Conservation (phyloP, 2,113 vertebrate species). For the Ptilonorhynchus violaceus region DNA sequence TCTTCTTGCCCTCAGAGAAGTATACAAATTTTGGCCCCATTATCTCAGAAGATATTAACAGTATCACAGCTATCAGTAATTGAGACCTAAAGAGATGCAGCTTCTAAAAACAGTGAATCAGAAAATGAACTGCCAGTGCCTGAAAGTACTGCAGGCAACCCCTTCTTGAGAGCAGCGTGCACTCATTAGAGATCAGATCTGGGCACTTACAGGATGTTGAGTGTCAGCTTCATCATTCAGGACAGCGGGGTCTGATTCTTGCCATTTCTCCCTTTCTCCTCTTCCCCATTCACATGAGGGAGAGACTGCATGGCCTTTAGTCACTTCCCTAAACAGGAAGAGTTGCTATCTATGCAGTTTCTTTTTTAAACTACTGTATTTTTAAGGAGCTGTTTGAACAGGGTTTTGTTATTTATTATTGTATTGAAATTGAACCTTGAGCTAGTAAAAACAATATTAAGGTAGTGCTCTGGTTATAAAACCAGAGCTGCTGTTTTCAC, state of each 20-base stretch:
- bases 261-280: not conserved
- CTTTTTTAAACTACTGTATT: slow-evolving; percentile 17
- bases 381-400: slow-evolving; percentile 49
- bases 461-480: not conserved
- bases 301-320: not conserved
- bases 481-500: not conserved
- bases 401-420: slow-evolving; percentile 11
- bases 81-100: not conserved
- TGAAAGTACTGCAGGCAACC: not conserved
- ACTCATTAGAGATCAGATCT: not conserved
- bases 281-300: slow-evolving; percentile 27
- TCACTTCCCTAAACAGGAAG: slow-evolving; percentile 51
- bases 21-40: not conserved
- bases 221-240: slow-evolving; percentile 25
- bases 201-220: not conserved
- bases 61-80: not conserved
- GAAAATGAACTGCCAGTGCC: not conserved
- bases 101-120: not conserved
- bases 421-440: slow-evolving; percentile 25
- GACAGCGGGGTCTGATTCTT: not conserved
- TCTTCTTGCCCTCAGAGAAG: not conserved
- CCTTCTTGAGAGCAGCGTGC: not conserved
- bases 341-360: slow-evolving; percentile 15
- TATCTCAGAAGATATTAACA: not conserved
- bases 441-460: slow-evolving; percentile 43